Percentiles rank a stretch among this genome's conserved stretches.
These are phyloP conservation scores for Zeuzera pyrina DNA, from an alignment of 2,888 invertebrate species.

Conservation along the genomic window DNA sequence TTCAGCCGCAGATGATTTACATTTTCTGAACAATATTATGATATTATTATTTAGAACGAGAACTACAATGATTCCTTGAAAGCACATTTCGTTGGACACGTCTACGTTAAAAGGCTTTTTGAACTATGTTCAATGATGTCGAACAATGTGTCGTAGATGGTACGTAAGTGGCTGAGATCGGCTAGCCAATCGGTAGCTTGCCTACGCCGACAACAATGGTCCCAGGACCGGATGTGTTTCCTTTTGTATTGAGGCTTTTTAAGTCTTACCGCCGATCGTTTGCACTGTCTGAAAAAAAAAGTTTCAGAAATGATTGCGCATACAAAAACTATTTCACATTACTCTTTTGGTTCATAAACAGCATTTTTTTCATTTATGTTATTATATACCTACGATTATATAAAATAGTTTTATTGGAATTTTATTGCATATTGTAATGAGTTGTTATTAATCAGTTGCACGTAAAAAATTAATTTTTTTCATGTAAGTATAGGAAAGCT, in stretches of 20 bases:
- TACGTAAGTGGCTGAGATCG: constrained; percentile 8
- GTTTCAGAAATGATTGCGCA: background rate
- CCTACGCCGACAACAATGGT: constrained; percentile 30
- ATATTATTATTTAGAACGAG: too few species aligned
- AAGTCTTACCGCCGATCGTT: constrained; percentile 35
- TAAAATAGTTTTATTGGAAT: too few species aligned
- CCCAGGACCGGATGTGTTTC: constrained; percentile 40
- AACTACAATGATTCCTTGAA: too few species aligned
- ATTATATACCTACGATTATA: too few species aligned
- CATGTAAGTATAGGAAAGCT: too few species aligned
- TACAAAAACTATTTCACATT: background rate
- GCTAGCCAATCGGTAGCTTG: constrained; percentile 16
- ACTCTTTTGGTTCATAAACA: too few species aligned
- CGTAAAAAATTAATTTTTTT: too few species aligned
- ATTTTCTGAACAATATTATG: too few species aligned
- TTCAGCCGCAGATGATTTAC: too few species aligned
- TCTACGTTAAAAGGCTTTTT: background rate
- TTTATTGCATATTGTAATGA: too few species aligned
- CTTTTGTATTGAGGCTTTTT: constrained; percentile 46
- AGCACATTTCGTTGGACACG: background rate
- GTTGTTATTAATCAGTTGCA: too few species aligned
- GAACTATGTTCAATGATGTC: background rate
- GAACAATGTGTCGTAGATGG: background rate
- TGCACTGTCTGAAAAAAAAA: constrained; percentile 27
- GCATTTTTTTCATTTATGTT: too few species aligned